These are phyloP conservation scores for Esperia sulphurella DNA, from an alignment of 2,888 invertebrate species.

Conservation along the genomic window DNA sequence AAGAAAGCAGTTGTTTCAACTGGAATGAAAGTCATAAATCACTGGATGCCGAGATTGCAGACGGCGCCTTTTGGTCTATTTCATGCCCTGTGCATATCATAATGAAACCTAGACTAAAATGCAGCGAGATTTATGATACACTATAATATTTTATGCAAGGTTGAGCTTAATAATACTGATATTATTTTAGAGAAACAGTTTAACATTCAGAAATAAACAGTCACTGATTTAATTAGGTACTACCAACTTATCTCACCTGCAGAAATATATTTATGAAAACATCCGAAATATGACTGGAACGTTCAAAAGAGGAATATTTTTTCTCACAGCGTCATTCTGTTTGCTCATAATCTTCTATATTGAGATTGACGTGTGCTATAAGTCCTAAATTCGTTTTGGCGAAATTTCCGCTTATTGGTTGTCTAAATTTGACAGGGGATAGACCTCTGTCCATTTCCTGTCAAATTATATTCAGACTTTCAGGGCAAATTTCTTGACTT, in stretches of 20 bases:
- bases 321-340: not conserved
- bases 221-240: too few species aligned
- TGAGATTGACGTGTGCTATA: constrained; percentile 40
- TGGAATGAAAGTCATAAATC: constrained; percentile 70
- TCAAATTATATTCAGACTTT: constrained; percentile 36
- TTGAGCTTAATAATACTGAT: too few species aligned
- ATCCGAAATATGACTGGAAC: too few species aligned
- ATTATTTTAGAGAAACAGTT: too few species aligned
- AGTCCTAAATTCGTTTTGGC: constrained; percentile 35
- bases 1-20: constrained; percentile 53
- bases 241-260: too few species aligned
- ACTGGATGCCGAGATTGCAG: constrained; percentile 48
- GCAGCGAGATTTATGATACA: constrained; percentile 32
- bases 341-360: constrained; percentile 25
- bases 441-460: constrained; percentile 52
- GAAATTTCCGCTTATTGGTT: constrained; percentile 43
- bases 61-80: constrained; percentile 52
- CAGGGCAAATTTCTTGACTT: constrained; percentile 3
- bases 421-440: constrained; percentile 56
- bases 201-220: too few species aligned
- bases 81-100: constrained; percentile 44
- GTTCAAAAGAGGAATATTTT: not conserved
- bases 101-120: constrained; percentile 33
- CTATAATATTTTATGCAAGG: constrained; percentile 11
- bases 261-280: too few species aligned